Conservation (phyloP, 2,113 vertebrate species). For the Neodon shergylaensis region DNA sequence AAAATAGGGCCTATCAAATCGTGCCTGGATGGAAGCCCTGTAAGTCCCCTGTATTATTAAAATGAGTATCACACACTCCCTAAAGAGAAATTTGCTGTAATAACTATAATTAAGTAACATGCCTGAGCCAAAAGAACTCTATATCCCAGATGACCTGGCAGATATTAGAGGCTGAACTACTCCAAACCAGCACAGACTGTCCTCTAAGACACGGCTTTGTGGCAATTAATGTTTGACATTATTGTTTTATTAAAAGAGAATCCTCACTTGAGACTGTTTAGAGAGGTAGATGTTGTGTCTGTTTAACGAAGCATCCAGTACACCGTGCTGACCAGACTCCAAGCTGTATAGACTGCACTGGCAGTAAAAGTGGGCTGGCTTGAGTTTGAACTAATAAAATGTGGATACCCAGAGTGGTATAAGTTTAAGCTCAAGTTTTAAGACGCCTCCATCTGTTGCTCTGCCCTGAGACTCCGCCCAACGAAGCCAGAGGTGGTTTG, state of each 20-base stretch:
- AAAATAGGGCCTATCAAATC: background rate
- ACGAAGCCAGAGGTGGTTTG: background rate
- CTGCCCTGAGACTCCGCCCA: background rate
- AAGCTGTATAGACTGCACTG: background rate
- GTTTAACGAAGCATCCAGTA: background rate
- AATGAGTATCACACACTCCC: background rate
- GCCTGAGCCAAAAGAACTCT: background rate
- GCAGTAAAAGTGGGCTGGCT: background rate
- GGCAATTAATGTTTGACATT: background rate
- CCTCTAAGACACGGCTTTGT: background rate
- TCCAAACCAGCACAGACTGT: background rate
- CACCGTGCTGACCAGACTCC: background rate
- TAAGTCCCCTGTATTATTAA: background rate
- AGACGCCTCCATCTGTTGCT: background rate
- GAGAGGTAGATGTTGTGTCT: background rate
- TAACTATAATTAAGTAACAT: slow-evolving; percentile 17
- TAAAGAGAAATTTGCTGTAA: background rate
- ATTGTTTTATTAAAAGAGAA: background rate
- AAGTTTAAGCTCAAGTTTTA: background rate
- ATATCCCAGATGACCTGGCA: background rate
- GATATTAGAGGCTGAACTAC: background rate
- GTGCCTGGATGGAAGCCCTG: background rate
- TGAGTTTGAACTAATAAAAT: background rate
- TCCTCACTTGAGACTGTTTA: slow-evolving; percentile 17
- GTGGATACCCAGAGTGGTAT: background rate